These are phyloP conservation scores for Daboia siamensis DNA, from an alignment of 2,113 vertebrate species.

Conservation along the genomic window DNA sequence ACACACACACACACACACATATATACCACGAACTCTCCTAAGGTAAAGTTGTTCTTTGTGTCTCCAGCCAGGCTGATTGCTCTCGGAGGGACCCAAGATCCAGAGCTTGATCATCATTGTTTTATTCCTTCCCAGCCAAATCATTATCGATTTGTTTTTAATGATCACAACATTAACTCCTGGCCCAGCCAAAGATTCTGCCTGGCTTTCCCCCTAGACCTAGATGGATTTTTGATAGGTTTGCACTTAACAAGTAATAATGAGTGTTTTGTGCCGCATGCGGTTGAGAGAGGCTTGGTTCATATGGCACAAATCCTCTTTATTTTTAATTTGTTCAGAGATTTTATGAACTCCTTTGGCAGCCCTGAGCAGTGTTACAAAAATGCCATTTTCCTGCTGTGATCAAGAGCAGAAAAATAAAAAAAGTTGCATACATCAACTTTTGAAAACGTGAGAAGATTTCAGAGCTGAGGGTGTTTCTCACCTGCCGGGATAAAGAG, in stretches of 20 bases:
- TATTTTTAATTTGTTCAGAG: background rate
- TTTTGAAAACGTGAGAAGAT: background rate
- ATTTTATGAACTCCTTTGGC: background rate
- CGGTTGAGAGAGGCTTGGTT: background rate
- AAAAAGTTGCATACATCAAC: background rate
- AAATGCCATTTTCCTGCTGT: background rate
- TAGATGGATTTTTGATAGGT: background rate
- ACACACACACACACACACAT: no score
- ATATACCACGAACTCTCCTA: background rate
- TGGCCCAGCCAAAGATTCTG: background rate
- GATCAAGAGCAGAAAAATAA: background rate
- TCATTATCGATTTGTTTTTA: background rate
- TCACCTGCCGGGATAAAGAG: background rate
- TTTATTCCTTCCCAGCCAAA: background rate
- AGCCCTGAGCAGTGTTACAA: background rate
- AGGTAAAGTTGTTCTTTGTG: background rate
- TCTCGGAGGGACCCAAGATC: background rate
- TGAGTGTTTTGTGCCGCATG: background rate
- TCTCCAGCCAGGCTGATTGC: background rate
- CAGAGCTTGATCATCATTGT: background rate
- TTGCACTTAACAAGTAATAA: background rate
- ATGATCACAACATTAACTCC: background rate
- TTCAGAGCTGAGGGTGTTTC: background rate
- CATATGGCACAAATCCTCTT: background rate
- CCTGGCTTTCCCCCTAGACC: background rate